Conservation (phyloP, 2,797 vertebrate species). For the Danio tinwini region DNA sequence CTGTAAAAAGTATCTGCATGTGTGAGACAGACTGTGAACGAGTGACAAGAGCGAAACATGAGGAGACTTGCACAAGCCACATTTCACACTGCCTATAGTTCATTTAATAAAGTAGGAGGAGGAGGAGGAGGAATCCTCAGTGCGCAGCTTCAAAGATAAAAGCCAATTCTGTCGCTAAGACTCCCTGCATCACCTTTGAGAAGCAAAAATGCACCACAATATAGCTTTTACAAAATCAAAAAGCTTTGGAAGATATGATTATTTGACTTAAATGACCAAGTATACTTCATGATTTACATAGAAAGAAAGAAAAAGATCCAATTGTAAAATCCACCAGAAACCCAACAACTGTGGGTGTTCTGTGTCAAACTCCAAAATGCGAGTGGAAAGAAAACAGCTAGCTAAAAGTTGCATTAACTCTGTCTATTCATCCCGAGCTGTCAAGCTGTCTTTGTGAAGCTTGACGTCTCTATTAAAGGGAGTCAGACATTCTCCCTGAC, state of each 20-base stretch:
- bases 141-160: slow-evolving; percentile 43
- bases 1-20: slow-evolving; percentile 27
- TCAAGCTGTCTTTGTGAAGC: slow-evolving; percentile 81
- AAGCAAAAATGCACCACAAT: slow-evolving; percentile 3
- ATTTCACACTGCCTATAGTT: slow-evolving; percentile 30
- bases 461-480: slow-evolving; percentile 84
- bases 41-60: slow-evolving; percentile 39
- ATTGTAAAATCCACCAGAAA: background rate
- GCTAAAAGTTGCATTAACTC: slow-evolving; percentile 59
- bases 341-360: slow-evolving; percentile 39
- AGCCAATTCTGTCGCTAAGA: slow-evolving; percentile 25
- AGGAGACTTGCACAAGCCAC: slow-evolving; percentile 41
- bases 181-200: background rate
- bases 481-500: slow-evolving; percentile 64
- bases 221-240: background rate
- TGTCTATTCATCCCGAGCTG: slow-evolving; percentile 76
- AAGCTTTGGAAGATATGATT: background rate
- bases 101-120: slow-evolving; percentile 45
- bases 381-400: slow-evolving; percentile 37
- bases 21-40: background rate
- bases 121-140: slow-evolving; percentile 31
- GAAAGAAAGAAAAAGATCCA: background rate
- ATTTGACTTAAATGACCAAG: background rate
- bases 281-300: background rate
- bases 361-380: slow-evolving; percentile 31